Percentiles rank a stretch among this genome's conserved stretches.
phyloP scores from a whole-genome alignment of 2,888 invertebrate genomes.

The Drosophila sordidula region DNA sequence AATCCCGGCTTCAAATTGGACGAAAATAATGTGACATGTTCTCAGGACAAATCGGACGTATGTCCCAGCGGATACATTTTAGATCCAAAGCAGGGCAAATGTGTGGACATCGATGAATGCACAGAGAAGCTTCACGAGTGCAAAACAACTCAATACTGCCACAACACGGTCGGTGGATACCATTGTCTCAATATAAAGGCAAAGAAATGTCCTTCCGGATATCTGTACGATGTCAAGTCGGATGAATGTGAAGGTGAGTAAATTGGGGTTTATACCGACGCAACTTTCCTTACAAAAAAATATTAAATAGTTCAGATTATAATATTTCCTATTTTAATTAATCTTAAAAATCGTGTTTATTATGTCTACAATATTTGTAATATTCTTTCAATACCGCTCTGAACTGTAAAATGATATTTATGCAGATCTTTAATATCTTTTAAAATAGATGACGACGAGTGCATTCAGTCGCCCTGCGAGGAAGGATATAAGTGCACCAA shows the following conservation, averaged over 20 bases:
- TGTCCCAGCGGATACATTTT: slow-evolving; percentile 85
- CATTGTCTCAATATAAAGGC: slow-evolving; percentile 85
- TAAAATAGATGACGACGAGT: slow-evolving; percentile 92
- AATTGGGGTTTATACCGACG: not conserved
- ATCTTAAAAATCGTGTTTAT: too few species aligned
- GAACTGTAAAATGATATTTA: too few species aligned
- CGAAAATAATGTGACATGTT: slow-evolving; percentile 86
- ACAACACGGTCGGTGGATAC: slow-evolving; percentile 89
- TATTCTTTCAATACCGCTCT: too few species aligned
- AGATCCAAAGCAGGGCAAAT: slow-evolving; percentile 83
- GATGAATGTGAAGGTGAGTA: slow-evolving; percentile 88
- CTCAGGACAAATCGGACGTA: slow-evolving; percentile 51
- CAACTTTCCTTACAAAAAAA: too few species aligned
- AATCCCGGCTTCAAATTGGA: slow-evolving; percentile 85
- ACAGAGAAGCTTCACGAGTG: slow-evolving; percentile 89
- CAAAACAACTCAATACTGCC: slow-evolving; percentile 87
- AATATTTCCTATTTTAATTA: too few species aligned
- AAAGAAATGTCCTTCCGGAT: slow-evolving; percentile 85
- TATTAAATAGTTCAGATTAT: too few species aligned
- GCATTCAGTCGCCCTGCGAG: slow-evolving; percentile 87
- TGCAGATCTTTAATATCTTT: too few species aligned
- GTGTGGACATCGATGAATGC: slow-evolving; percentile 90
- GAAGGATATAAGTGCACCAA: slow-evolving; percentile 89
- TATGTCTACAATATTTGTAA: too few species aligned
- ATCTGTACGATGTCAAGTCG: slow-evolving; percentile 85